A percentile compares a stretch with the other conserved stretches of the same genome.
Evolutionary conservation across 2,797 vertebrate species (phyloP).

Genomic region (Columba guinea): DNA sequence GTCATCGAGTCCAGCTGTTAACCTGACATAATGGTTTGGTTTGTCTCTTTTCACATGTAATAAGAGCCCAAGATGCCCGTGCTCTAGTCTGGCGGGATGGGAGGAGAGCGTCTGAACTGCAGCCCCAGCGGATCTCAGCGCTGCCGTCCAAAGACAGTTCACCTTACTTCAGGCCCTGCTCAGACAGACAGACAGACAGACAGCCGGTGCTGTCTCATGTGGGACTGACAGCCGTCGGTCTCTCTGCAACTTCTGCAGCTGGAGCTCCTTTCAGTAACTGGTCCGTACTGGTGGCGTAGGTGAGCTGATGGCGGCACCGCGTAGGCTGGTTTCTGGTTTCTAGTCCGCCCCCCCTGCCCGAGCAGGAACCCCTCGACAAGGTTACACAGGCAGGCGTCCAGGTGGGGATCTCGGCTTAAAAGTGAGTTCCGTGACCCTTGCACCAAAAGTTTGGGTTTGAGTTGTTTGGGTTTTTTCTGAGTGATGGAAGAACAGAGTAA

Average conservation of each 20-base stretch:
- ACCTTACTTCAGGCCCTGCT: neutral
- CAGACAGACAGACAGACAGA: neutral
- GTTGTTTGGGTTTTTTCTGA: neutral
- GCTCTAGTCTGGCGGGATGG: rapidly evolving
- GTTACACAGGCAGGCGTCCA: no score
- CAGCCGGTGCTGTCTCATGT: rapidly evolving
- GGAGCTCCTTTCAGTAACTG: neutral
- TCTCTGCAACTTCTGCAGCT: neutral
- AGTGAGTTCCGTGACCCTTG: neutral
- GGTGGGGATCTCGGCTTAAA: neutral
- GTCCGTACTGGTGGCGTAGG: neutral
- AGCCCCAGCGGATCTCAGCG: neutral
- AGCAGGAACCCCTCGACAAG: no score
- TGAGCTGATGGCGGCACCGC: neutral
- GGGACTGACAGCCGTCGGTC: rapidly evolving
- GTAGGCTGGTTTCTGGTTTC: neutral
- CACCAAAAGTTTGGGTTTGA: neutral
- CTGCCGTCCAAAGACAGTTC: neutral
- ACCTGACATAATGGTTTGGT: no score
- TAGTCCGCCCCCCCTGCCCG: no score
- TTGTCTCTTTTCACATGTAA: no score
- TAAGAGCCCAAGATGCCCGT: neutral
- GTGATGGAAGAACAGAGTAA: neutral
- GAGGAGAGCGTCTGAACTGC: no score
- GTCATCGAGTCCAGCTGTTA: no score